Percentiles rank a stretch among this genome's conserved stretches.
phyloP scores from a whole-genome alignment of 1,140 invertebrate genomes.

The Venturia canescens region DNA sequence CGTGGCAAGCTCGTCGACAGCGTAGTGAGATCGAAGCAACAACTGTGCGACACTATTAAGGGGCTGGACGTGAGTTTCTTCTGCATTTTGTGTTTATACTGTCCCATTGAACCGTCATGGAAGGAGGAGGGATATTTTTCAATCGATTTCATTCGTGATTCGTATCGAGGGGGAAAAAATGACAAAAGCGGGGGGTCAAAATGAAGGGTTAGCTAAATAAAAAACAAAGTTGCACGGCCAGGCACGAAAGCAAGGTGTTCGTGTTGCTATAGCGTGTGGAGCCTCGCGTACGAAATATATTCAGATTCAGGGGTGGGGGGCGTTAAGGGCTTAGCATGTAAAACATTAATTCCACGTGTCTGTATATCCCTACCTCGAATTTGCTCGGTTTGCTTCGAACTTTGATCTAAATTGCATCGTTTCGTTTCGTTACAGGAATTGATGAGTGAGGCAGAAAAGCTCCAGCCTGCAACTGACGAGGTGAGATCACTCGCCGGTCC shows the following conservation, averaged over 20 bases:
- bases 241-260: constrained; percentile 58
- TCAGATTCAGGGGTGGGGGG: neutral
- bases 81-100: constrained; percentile 34
- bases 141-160: neutral
- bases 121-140: neutral
- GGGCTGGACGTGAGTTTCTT: constrained; percentile 81
- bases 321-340: neutral
- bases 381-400: neutral
- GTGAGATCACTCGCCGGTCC: constrained; percentile 75
- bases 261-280: constrained; percentile 9
- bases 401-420: constrained; percentile 42
- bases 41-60: constrained; percentile 83
- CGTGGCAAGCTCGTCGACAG: constrained; percentile 85
- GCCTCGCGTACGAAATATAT: constrained; percentile 13
- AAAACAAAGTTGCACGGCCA: constrained; percentile 56
- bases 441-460: constrained; percentile 79
- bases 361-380: neutral
- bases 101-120: neutral
- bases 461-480: constrained; percentile 75
- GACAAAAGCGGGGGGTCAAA: neutral
- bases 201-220: constrained; percentile 9
- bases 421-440: constrained; percentile 77
- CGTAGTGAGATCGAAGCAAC: constrained; percentile 83
- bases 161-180: neutral
- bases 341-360: constrained; percentile 39